Conservation (phyloP, 1,140 invertebrate genomes). For the Eumeta japonica region DNA sequence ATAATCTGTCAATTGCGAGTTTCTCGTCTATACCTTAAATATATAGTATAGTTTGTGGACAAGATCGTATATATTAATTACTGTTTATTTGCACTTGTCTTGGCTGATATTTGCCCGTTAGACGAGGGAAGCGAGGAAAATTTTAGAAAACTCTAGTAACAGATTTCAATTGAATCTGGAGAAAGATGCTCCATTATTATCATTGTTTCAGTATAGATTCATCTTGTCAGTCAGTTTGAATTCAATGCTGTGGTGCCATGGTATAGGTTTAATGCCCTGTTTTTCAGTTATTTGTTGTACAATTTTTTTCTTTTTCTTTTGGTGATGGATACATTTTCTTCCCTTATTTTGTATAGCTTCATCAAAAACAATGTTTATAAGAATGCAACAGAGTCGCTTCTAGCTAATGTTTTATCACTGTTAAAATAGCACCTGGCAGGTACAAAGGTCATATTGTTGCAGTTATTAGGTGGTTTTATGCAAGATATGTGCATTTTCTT, state of each 20-base stretch:
- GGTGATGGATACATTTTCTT: slow-evolving; percentile 38
- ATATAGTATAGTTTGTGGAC: no score
- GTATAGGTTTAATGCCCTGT: slow-evolving; percentile 40
- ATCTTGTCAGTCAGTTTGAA: slow-evolving; percentile 10
- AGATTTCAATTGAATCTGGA: slow-evolving; percentile 59
- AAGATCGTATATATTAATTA: no score
- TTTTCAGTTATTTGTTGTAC: slow-evolving; percentile 35
- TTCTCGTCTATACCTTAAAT: no score
- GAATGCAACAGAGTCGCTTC: slow-evolving; percentile 29
- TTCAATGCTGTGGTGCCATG: slow-evolving; percentile 31
- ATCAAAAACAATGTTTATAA: slow-evolving; percentile 40
- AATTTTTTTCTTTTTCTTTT: slow-evolving; percentile 24
- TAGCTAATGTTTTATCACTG: slow-evolving; percentile 35
- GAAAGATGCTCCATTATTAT: slow-evolving; percentile 16
- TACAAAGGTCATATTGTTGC: slow-evolving; percentile 30
- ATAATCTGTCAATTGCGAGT: no score
- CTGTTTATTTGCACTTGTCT: no score
- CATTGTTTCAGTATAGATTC: neutral
- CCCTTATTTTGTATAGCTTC: slow-evolving; percentile 39
- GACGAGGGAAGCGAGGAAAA: slow-evolving; percentile 59
- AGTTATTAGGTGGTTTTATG: slow-evolving; percentile 25
- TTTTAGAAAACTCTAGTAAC: slow-evolving; percentile 62
- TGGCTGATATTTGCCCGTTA: slow-evolving; percentile 57
- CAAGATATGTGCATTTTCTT: slow-evolving; percentile 49
- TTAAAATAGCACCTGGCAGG: slow-evolving; percentile 32